Percentiles rank a stretch among this genome's conserved stretches.
phyloP scores from a whole-genome alignment of 2,888 invertebrate species.

The Gnatocerus cornutus region DNA sequence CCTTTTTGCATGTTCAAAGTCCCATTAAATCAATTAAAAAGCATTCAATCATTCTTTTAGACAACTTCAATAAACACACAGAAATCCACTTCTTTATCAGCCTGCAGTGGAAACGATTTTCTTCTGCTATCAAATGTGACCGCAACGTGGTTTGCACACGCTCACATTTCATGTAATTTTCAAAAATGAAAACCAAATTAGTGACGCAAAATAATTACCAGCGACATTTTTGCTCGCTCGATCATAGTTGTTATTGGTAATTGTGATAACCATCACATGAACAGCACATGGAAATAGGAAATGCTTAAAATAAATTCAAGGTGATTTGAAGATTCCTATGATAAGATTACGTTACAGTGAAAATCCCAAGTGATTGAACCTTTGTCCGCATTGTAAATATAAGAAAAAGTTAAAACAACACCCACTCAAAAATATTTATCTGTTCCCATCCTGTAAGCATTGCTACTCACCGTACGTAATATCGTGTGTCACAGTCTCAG shows the following conservation, averaged over 20 bases:
- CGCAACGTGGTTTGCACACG: not conserved
- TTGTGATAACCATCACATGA: constrained; percentile 8
- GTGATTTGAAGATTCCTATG: constrained; percentile 31
- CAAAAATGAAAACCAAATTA: too few relatives aligned
- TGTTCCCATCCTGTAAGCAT: constrained; percentile 20
- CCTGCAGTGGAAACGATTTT: not conserved
- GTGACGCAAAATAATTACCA: too few relatives aligned
- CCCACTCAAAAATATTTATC: constrained; percentile 51
- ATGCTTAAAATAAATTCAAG: constrained; percentile 45
- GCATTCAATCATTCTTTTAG: too few relatives aligned
- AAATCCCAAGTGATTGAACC: not conserved
- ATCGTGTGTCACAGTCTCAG: constrained; percentile 74
- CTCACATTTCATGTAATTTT: too few relatives aligned
- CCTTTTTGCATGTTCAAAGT: too few relatives aligned
- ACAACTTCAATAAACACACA: too few relatives aligned
- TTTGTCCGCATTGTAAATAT: not conserved
- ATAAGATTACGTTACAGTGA: constrained; percentile 12
- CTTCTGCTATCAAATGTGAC: not conserved
- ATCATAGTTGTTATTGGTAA: not conserved
- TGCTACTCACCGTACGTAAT: constrained; percentile 74
- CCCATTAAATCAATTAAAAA: too few relatives aligned
- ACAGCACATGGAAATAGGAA: constrained; percentile 17
- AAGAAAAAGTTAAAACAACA: constrained; percentile 45
- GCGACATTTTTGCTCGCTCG: not conserved
- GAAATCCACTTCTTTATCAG: too few relatives aligned